Base-by-base conservation (phyloP, 2,888 invertebrate species). In the Eumacrocentrus americanus region DNA sequence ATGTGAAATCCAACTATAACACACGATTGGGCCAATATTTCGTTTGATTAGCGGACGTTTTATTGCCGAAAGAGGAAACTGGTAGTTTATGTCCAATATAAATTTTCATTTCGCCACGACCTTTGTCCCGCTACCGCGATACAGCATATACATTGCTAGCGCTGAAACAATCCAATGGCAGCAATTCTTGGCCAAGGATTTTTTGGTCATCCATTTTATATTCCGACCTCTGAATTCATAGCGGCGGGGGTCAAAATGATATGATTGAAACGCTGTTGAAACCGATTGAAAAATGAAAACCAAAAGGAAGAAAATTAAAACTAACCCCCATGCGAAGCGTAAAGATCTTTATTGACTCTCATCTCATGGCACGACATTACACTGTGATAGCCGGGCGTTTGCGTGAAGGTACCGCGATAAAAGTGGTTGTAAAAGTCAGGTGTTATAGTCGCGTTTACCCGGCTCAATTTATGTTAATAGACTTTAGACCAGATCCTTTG, bases 381-480 rank as follows among this genome's bases (percentile, higher is more conserved):
- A 14, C 29, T 5, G 23, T 46, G 35, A 38, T 44, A 53, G 23
- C 50, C 62, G 44, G 64, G 61, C 64, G 67, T 73, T 72, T 71
- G 71, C 70, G 71, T 70, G 71, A 72, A 72, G 68, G 69, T 69
- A 62, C 61, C 59, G 69, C 64, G 68, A 73, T 76, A 73, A 73
- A 74, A 74, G 72, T 74, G 70, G 73, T 69, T 71, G 72, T 74
- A 73, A 76, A 75, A 76, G 74, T 75, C 72, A 70, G 69, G 70
- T 73, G 75, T 74, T 74, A 72, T 70, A 69, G 70, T 67, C 69
- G 57, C 67, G 67, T 20, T 38, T 54, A 23, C 63, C 64, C 62
- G 60, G 66, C 71, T 72, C 72, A 69, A 75, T 75, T 75, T 75
- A 76, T 76, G 75, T 72, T 74, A 76, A 76, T 74, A 71, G 70